Conservation (phyloP, 2,113 vertebrate genomes). For the Tricholaema leucomelas region DNA sequence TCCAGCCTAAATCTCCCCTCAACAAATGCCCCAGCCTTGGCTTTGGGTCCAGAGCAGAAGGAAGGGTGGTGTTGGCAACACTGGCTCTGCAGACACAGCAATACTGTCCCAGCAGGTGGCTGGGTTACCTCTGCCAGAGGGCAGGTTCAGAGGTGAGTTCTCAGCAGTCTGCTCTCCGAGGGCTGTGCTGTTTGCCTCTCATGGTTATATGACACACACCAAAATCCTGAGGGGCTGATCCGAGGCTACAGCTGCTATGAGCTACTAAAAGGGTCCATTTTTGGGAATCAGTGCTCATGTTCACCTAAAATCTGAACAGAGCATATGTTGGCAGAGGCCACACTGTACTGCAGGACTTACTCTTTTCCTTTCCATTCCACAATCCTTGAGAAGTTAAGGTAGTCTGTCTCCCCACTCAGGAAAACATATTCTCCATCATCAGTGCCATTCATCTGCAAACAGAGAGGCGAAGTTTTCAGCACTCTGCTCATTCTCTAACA, state of each 20-base stretch:
- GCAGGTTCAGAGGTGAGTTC: not conserved
- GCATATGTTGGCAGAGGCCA: not conserved
- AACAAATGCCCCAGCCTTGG: not conserved
- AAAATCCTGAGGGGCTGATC: not conserved
- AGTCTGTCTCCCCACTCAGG: slow-evolving; percentile 84
- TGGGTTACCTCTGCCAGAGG: not conserved
- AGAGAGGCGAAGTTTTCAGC: not conserved
- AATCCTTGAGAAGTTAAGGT: slow-evolving; percentile 89
- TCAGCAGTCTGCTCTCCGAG: not conserved
- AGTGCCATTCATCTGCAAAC: slow-evolving; percentile 86
- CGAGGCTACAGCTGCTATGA: not conserved
- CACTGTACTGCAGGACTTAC: slow-evolving; percentile 67
- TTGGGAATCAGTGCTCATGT: not conserved
- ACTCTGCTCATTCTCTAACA: not conserved
- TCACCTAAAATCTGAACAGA: not conserved
- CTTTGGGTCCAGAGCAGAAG: not conserved
- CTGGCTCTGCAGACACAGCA: not conserved
- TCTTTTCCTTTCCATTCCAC: slow-evolving; percentile 87
- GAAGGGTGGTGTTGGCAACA: not conserved
- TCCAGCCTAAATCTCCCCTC: no score
- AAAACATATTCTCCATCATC: slow-evolving; percentile 91
- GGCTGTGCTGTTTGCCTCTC: not conserved
- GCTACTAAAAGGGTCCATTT: not conserved
- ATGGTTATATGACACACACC: not conserved
- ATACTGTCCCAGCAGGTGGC: no score